Evolutionary conservation across 2,888 invertebrate species (phyloP).

Genomic region (Morpho helenor): DNA sequence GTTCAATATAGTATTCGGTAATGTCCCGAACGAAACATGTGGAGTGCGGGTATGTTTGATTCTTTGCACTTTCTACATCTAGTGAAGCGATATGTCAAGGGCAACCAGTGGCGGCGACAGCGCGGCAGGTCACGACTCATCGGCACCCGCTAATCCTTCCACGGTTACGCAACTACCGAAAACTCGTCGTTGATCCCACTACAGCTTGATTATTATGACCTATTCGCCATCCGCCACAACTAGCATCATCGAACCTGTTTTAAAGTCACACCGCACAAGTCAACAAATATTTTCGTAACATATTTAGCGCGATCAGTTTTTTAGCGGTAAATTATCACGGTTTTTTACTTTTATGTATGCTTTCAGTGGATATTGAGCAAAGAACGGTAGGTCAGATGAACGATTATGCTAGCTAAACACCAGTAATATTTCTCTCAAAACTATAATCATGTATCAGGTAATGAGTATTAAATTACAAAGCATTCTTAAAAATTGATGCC

Average conservation of each 20-base stretch:
- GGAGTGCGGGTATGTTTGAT: conserved; percentile 17
- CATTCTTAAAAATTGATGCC: too few species aligned
- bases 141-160: conserved; percentile 38
- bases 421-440: not conserved
- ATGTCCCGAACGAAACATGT: conserved; percentile 34
- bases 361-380: not conserved
- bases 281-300: conserved; percentile 29
- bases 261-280: conserved; percentile 12
- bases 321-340: conserved; percentile 51
- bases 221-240: conserved; percentile 20
- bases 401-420: conserved; percentile 13
- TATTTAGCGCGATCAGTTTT: conserved; percentile 48
- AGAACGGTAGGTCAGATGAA: conserved; percentile 8
- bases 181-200: conserved; percentile 29
- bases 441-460: not conserved
- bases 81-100: conserved; percentile 67
- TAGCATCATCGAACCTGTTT: conserved; percentile 23
- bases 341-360: conserved; percentile 37
- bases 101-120: conserved; percentile 42
- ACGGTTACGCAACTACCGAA: conserved; percentile 41
- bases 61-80: conserved; percentile 60
- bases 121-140: conserved; percentile 47
- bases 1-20: conserved; percentile 15
- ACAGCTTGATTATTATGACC: conserved; percentile 21
- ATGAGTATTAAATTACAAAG: not conserved